Conservation (phyloP, 2,113 vertebrate species). For the Eonycteris spelaea region DNA sequence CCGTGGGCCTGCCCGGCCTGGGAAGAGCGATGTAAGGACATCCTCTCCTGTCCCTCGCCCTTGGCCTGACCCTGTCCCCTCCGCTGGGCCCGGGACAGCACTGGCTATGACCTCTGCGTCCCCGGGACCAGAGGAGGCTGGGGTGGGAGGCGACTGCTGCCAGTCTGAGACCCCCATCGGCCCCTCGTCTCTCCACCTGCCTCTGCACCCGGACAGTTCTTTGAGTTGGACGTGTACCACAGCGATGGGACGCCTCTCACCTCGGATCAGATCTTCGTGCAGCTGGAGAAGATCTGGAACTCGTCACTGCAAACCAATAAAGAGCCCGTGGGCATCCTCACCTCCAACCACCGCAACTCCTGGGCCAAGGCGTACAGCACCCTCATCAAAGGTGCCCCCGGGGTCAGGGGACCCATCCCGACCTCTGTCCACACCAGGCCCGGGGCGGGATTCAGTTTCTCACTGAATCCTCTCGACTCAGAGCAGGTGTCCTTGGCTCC, state of each 20-base stretch:
- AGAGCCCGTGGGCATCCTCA: slow-evolving; percentile 96
- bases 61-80: neutral
- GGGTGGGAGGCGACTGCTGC: neutral
- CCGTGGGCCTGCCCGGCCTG: neutral
- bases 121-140: neutral
- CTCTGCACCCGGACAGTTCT: slow-evolving; percentile 86
- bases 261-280: slow-evolving; percentile 92
- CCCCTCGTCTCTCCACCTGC: neutral
- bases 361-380: slow-evolving; percentile 98
- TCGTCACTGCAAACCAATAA: slow-evolving; percentile 97
- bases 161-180: neutral
- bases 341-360: slow-evolving; percentile 96
- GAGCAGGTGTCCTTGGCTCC: too few relatives aligned
- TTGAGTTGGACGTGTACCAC: slow-evolving; percentile 95
- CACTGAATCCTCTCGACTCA: neutral
- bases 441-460: neutral
- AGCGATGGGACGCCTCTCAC: slow-evolving; percentile 92
- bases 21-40: neutral
- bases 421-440: neutral
- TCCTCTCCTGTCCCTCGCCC: too few relatives aligned
- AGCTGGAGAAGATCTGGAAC: slow-evolving; percentile 99
- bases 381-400: slow-evolving; percentile 90
- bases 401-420: neutral
- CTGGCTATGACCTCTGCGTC: neutral
- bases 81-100: neutral